Conservation (phyloP, 2,797 vertebrate species). For the Numenius phaeopus region DNA sequence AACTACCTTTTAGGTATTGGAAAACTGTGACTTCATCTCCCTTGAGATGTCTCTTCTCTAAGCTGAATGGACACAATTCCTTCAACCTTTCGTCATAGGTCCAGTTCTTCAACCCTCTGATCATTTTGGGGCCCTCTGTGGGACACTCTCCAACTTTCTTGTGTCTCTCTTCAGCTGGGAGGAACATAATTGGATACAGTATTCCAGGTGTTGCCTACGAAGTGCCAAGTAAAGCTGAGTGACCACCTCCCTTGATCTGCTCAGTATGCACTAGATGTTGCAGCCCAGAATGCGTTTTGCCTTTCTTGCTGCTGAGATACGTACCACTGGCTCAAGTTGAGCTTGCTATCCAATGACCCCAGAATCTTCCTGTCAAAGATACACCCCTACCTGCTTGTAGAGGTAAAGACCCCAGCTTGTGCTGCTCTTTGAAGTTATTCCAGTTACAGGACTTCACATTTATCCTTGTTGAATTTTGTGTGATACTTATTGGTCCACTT, state of each 20-base stretch:
- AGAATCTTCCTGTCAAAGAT: not conserved
- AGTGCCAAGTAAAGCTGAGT: not conserved
- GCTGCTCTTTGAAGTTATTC: not conserved
- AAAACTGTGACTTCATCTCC: not conserved
- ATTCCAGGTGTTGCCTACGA: not conserved
- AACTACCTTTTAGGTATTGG: not conserved
- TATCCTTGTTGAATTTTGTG: not conserved
- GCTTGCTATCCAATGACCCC: accelerated
- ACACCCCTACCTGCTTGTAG: too few relatives aligned
- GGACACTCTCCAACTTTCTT: not conserved
- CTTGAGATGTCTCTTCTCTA: not conserved
- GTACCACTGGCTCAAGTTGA: not conserved
- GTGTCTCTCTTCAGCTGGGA: not conserved
- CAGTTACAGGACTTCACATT: not conserved
- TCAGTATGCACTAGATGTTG: accelerated
- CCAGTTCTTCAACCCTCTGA: not conserved
- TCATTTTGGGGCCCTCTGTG: not conserved
- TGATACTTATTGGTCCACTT: not conserved
- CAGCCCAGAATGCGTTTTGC: not conserved
- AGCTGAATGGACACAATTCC: not conserved
- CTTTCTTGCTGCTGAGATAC: not conserved
- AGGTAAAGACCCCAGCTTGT: not conserved
- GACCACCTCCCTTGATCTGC: not conserved
- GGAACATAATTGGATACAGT: not conserved
- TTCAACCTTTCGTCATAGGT: not conserved